Evolutionary conservation across 2,888 invertebrate species (phyloP).

Genomic region (Caenorhabditis imperialis): DNA sequence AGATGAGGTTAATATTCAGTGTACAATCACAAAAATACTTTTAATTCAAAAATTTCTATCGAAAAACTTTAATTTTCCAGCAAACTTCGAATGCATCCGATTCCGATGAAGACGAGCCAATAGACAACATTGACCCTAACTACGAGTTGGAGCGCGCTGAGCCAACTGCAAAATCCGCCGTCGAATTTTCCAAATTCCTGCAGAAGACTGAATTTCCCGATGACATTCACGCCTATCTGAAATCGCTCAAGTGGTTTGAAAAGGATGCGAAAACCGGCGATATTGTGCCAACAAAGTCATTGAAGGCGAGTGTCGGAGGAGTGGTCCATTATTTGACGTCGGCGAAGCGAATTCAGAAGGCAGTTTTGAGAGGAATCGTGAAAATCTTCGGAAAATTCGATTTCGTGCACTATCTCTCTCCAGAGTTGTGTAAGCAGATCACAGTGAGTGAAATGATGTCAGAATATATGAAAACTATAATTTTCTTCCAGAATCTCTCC

Average conservation of each 20-base stretch:
- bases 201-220: conserved; percentile 37
- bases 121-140: conserved; percentile 36
- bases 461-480: not conserved
- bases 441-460: conserved; percentile 20
- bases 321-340: conserved; percentile 39
- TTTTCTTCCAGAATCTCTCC: conserved; percentile 31
- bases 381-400: conserved; percentile 52
- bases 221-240: conserved; percentile 40
- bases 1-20: not conserved
- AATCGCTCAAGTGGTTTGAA: conserved; percentile 43
- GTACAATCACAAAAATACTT: conserved; percentile 4
- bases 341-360: conserved; percentile 25
- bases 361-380: conserved; percentile 28
- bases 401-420: conserved; percentile 47
- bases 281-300: conserved; percentile 40
- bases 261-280: conserved; percentile 34
- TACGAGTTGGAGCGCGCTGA: conserved; percentile 52
- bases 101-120: conserved; percentile 18
- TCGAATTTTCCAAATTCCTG: conserved; percentile 50
- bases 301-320: conserved; percentile 40
- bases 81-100: conserved; percentile 10
- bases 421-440: conserved; percentile 28
- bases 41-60: not conserved
- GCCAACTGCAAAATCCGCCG: conserved; percentile 15
- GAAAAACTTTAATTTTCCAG: conserved; percentile 13